Percentiles rank a stretch among this genome's conserved stretches.
phyloP scores from a whole-genome alignment of 1,140 invertebrate genomes.

The Prorops nasuta region DNA sequence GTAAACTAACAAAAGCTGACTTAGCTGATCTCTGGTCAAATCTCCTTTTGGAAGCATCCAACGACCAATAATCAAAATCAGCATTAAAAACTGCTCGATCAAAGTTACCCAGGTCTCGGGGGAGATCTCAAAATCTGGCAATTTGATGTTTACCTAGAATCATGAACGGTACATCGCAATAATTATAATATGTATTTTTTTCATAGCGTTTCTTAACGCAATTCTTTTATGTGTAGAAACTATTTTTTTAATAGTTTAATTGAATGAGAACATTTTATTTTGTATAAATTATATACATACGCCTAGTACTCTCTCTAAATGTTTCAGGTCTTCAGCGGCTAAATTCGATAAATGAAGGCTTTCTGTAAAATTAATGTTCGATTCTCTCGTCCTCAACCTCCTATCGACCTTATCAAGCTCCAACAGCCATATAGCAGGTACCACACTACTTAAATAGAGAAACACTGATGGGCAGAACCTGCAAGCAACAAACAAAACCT shows the following conservation, averaged over 20 bases:
- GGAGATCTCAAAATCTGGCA: constrained; percentile 66
- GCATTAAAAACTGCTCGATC: constrained; percentile 86
- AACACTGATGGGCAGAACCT: constrained; percentile 89
- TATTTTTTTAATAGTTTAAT: background rate
- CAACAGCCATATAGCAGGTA: constrained; percentile 82
- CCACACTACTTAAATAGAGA: constrained; percentile 75
- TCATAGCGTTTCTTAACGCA: background rate
- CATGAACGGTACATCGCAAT: background rate
- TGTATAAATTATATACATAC: constrained; percentile 34
- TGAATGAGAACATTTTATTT: too few relatives aligned
- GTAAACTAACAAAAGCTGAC: constrained; percentile 84
- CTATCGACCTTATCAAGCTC: constrained; percentile 80
- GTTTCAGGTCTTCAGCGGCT: constrained; percentile 55
- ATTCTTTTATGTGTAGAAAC: background rate
- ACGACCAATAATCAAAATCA: constrained; percentile 82
- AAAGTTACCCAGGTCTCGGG: constrained; percentile 81
- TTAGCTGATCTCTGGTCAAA: constrained; percentile 85
- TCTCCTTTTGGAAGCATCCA: constrained; percentile 90
- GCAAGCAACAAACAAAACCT: constrained; percentile 11
- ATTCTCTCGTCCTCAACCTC: constrained; percentile 57
- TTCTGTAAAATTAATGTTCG: constrained; percentile 56
- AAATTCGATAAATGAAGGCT: constrained; percentile 52
- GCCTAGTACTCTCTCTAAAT: constrained; percentile 60
- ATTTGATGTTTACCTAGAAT: constrained; percentile 56
- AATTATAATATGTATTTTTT: background rate